Base-by-base conservation (phyloP, 2,797 vertebrate species). In the Sciurus vulgaris region DNA sequence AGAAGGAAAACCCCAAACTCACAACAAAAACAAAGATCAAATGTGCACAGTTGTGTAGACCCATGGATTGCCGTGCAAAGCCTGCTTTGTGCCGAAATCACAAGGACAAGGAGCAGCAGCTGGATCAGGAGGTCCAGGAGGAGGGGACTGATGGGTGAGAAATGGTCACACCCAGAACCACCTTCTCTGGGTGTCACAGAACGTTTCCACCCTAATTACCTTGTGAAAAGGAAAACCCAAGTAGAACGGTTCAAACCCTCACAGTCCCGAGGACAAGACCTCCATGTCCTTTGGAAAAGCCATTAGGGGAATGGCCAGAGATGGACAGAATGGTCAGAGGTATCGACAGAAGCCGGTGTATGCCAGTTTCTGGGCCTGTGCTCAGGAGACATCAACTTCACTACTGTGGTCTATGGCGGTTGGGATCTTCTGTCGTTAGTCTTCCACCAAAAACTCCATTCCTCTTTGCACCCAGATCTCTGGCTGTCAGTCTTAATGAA, bases 371-470 rank as follows among this genome's bases (percentile, higher is more conserved):
- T 95, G 95, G 86, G 95, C 96, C 96, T 97, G 93, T 77, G 28
- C 78, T 94, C 88, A 97, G 96, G 97, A 96, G 96, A 97, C 93
- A 54, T 95, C 96, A 91, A 97, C 93, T 94, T 97, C 96, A 56
- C 87, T 95, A 88, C 91, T 95, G 73, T 91, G 95, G 96, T 88
- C 84, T 94, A 95, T 97, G 94, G 93, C 78, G 96, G 96, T 92
- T 49, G 89, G 96, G 91, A 93, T 90, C 93, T 94, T 97, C 86
- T 85, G 82, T 95, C 97, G 95, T 93, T 92, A 96, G 96, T 93
- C 92, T 97, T 97, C 96, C 97, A 94, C 96, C 93, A 93, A 97
- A 97, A 96, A 92, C 97, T 89, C 95, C 92, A 78, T 97, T 98
- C 97, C 95, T 96, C 92, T 97, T 97, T 95, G 86, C 91, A 96